Base-by-base conservation (phyloP, 2,113 vertebrate genomes). In the Felis catus region DNA sequence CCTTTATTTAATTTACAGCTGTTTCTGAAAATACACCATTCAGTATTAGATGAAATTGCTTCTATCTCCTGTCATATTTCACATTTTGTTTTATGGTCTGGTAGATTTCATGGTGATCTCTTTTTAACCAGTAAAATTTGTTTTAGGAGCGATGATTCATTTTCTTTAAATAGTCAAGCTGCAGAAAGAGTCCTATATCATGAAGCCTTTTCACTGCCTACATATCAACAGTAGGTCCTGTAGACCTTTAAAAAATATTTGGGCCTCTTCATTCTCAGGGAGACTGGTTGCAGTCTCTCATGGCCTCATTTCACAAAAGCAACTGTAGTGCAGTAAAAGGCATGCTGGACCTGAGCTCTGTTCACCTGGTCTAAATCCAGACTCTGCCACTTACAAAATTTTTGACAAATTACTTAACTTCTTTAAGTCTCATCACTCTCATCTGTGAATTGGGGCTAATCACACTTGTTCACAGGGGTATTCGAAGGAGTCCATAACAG, bases 51-150 rank as follows among this genome's bases (percentile, higher is more conserved):
- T 82, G 61, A 93, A 96, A 71, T 51, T 87, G 86, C 23, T 33
- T 55, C 71, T 84, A 79, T 58, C 61, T 84, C 91, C 58, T 96
- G 80, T 96, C 94, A 36, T 92, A 82, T 92, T 95, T 95, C 95
- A 97, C 71, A 89, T 93, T 97, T 96, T 96, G 87, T 94, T 84
- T 92, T 82, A 96, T 84, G 76, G 80, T 96, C 94, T 88, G 80
- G 65, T 92, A 90, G 80, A 96, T 95, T 94, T 95, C 92, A 93
- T 73, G 14, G 80, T 81, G 87, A 96, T 96, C 53, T 96, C 70
- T 97, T 83, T 92, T 91, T 96, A 98, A 96, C 87, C 85, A 96
- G 74, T 48, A 96, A 86, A 97, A 94, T 92, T 83, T 96, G 79
- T 94, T 96, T 98, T 55, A 91, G 79, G 45, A 53, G 95, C 97